These are phyloP conservation scores for Oligia strigilis DNA, from an alignment of 2,888 invertebrate species.

Conservation along the genomic window DNA sequence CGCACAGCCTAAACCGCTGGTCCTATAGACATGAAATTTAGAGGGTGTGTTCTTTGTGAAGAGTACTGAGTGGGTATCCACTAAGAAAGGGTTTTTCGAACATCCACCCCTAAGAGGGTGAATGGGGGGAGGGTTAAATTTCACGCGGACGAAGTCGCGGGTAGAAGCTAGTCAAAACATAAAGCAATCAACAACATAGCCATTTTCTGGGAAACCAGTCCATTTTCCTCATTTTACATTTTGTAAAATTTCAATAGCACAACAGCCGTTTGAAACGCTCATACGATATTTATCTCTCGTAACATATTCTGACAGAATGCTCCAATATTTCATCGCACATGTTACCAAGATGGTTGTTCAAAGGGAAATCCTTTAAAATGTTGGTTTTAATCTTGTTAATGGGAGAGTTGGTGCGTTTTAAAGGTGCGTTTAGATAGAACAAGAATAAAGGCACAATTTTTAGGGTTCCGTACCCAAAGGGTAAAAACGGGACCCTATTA, in stretches of 20 bases:
- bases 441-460: no score
- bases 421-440: neutral
- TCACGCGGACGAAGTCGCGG: no score
- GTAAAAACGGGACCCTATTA: no score
- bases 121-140: no score
- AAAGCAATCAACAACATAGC: neutral
- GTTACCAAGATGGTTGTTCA: conserved; percentile 31
- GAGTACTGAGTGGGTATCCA: no score
- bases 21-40: no score
- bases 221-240: conserved; percentile 12
- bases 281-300: conserved; percentile 16
- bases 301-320: conserved; percentile 26
- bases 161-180: no score
- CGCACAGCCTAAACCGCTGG: no score
- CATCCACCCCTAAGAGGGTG: no score
- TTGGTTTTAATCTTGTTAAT: conserved; percentile 55
- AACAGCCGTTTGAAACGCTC: conserved; percentile 8
- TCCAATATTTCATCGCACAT: conserved; percentile 38
- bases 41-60: no score
- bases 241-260: conserved; percentile 28
- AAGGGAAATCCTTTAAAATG: conserved; percentile 52
- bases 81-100: no score
- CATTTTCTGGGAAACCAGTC: neutral
- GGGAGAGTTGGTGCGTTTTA: neutral
- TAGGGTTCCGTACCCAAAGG: no score